Evolutionary conservation across 1,140 invertebrate species (phyloP).

Genomic region (Druon quercuslanigerum): DNA sequence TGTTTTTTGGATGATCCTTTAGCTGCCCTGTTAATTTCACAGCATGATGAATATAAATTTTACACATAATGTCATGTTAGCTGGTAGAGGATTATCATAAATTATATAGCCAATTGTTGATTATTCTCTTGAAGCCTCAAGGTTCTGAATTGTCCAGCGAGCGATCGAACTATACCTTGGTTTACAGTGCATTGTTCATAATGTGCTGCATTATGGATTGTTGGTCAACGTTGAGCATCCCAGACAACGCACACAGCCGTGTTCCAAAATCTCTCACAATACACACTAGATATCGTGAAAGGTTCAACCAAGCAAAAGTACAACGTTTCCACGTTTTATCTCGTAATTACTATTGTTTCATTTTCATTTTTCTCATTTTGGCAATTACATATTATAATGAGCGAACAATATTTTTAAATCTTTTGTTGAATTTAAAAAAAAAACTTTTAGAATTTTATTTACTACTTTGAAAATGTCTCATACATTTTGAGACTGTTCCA

Average conservation of each 20-base stretch:
- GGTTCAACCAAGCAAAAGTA: background rate
- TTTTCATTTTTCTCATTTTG: too few relatives aligned
- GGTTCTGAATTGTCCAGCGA: constrained; percentile 18
- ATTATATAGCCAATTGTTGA: constrained; percentile 30
- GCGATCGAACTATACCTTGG: constrained; percentile 6
- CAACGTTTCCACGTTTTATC: background rate
- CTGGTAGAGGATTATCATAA: constrained; percentile 11
- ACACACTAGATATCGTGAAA: background rate
- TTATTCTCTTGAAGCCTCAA: constrained; percentile 13
- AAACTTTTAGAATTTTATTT: too few relatives aligned
- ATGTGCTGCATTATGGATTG: constrained; percentile 14
- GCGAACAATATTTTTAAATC: too few relatives aligned
- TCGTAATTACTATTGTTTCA: too few relatives aligned
- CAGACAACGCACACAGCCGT: constrained; percentile 9
- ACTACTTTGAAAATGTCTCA: too few relatives aligned
- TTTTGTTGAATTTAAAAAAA: too few relatives aligned
- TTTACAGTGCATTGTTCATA: constrained; percentile 24
- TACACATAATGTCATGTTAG: background rate
- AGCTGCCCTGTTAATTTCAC: too few relatives aligned
- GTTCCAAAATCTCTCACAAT: background rate
- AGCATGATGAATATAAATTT: too few relatives aligned
- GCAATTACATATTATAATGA: too few relatives aligned
- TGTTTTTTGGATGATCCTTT: too few relatives aligned
- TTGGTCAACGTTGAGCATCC: constrained; percentile 12
- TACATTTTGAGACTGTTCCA: too few relatives aligned